These are phyloP conservation scores for Perca fluviatilis DNA, from an alignment of 2,113 vertebrate species.

Conservation along the genomic window DNA sequence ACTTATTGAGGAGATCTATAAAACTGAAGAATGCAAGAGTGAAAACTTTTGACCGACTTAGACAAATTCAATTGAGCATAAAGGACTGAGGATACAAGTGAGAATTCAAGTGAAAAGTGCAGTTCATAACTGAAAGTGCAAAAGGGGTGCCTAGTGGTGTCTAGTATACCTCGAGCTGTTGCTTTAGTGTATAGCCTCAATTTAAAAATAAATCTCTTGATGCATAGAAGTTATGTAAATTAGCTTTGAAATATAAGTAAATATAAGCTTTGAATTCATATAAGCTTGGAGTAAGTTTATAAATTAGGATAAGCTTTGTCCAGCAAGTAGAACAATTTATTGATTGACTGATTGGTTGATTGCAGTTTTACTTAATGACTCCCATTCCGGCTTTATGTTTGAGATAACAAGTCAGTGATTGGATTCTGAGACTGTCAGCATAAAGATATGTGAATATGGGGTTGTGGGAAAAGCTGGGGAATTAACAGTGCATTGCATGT, in stretches of 20 bases:
- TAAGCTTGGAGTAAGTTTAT: not conserved
- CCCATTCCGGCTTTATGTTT: not conserved
- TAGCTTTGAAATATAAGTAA: not conserved
- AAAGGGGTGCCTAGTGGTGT: not conserved
- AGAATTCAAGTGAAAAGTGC: conserved; percentile 7
- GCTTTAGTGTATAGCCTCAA: not conserved
- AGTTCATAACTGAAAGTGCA: not conserved
- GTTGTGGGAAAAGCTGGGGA: not conserved
- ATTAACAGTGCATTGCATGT: conserved; percentile 5
- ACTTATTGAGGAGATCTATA: not conserved
- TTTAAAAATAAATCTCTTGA: not conserved
- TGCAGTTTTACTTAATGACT: not conserved
- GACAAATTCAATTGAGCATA: not conserved
- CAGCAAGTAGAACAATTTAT: not conserved
- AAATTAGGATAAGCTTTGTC: not conserved
- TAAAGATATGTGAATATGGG: not conserved
- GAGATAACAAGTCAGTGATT: not conserved
- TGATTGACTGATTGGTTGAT: not conserved
- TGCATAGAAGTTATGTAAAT: not conserved
- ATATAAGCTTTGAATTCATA: not conserved
- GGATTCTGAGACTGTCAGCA: not conserved
- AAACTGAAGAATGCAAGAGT: conserved; percentile 5
- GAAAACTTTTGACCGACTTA: not conserved
- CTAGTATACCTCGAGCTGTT: not conserved
- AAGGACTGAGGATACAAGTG: conserved; percentile 8